A percentile compares a stretch with the other conserved stretches of the same genome.
Conservation (phyloP, 2,797 vertebrate species). For the Onychomys leucogaster region DNA sequence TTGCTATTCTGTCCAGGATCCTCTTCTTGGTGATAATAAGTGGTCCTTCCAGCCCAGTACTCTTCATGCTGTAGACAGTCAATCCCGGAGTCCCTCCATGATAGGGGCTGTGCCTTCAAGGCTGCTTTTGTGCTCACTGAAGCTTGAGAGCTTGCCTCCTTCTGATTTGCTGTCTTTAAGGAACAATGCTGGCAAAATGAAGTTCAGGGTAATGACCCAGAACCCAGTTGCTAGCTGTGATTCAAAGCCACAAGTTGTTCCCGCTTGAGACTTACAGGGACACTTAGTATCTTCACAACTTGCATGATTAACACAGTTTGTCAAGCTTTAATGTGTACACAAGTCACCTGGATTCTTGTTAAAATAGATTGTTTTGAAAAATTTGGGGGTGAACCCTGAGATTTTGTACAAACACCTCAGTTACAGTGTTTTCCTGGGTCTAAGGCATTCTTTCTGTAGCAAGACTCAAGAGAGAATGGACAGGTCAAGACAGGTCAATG, state of each 20-base stretch:
- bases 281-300: not conserved
- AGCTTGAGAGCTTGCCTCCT: not conserved
- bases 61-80: not conserved
- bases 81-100: not conserved
- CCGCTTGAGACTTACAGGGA: not conserved
- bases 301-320: not conserved
- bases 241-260: constrained; percentile 23
- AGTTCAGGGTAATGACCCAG: not conserved
- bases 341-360: not conserved
- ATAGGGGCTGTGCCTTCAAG: not conserved
- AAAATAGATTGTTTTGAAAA: constrained; percentile 1
- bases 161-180: not conserved
- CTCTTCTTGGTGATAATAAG: not conserved
- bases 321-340: not conserved
- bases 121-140: not conserved
- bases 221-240: not conserved
- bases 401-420: not conserved
- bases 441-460: not conserved
- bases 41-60: not conserved
- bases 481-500: not conserved
- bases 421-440: not conserved
- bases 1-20: constrained; percentile 18
- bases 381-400: not conserved
- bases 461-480: not conserved
- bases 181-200: not conserved